Base-by-base conservation (phyloP, 2,113 vertebrate genomes). In the Prolemur simus region DNA sequence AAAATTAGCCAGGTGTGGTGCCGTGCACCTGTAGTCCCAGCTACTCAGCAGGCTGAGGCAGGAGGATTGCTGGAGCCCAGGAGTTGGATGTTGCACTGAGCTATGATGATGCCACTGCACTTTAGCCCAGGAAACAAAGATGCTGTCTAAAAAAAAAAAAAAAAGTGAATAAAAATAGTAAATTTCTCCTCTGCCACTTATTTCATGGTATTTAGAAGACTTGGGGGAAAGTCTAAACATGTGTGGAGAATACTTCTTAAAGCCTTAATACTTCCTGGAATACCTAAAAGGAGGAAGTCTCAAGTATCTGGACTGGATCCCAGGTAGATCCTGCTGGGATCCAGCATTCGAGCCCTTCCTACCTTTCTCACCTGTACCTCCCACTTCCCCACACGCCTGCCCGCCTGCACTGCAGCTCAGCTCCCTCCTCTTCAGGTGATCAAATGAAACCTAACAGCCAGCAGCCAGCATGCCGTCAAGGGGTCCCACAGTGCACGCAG, bases 151-250 rank as follows among this genome's bases (percentile, higher is more conserved):
- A 60, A 60, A 60, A 58, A 58, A 58, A 58, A 60, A 60, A 60
- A 58, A 97, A 91, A 66, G 74, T 82, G 76, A 97, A 78, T 60
- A 93, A 49, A 97, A 94, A 45, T 15, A 97, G 83, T 80, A 82
- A 95, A 95, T 96, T 93, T 92, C 56, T 96, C 11, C 93, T 81
- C 37, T 95, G 95, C 54, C 78, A 81, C 93, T 95, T 71, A 82
- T 85, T 83, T 86, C 45, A 37, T 42, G 63, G 63, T 0, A 32
- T 13, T 86, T 49, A 39, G 58, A 34, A 87, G 0, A 0, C 52
- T 97, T 74, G 76, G 89, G 86, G 94, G 92, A 96, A 81, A 90
- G 97, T 95, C 94, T 95, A 96, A 98, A 94, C 56, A 21, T 3
- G 78, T 25, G 92, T 58, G 91, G 94, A 94, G 94, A 89, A 71